Conservation (phyloP, 2,113 vertebrate species). For the Burhinus bistriatus region DNA sequence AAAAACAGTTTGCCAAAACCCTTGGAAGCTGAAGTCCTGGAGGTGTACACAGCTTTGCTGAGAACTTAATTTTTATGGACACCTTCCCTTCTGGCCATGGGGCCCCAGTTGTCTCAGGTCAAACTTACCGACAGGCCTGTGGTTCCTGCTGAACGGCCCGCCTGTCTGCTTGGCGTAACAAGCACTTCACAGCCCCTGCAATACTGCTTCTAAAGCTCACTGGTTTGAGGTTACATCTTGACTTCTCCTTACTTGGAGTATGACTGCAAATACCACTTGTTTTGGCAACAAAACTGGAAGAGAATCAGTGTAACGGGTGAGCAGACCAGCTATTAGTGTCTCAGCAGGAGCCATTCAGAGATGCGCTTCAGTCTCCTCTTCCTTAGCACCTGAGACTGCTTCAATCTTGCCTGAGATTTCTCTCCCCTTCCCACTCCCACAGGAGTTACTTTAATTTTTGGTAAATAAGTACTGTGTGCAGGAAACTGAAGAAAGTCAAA, state of each 20-base stretch:
- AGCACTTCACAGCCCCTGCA: background rate
- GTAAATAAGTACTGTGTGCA: background rate
- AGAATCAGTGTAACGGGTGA: background rate
- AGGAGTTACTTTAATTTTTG: background rate
- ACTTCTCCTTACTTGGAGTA: background rate
- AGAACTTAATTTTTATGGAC: background rate
- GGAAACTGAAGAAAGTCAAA: background rate
- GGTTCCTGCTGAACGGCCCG: background rate
- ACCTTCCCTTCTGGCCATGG: background rate
- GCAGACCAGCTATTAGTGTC: background rate
- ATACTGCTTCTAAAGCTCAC: background rate
- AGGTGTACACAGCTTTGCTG: background rate
- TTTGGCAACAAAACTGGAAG: conserved; percentile 14
- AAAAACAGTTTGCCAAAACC: background rate
- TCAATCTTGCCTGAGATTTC: background rate
- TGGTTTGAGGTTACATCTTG: conserved; percentile 31
- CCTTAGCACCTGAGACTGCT: background rate
- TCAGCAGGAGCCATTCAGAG: background rate
- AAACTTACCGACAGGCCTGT: background rate
- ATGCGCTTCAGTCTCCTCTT: background rate
- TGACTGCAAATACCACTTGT: background rate
- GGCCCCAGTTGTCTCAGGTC: background rate
- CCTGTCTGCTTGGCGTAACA: background rate
- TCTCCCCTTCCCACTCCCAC: background rate
- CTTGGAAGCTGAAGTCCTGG: background rate